phyloP scores from a whole-genome alignment of 2,113 vertebrate species.

The Eurypyga helias region DNA sequence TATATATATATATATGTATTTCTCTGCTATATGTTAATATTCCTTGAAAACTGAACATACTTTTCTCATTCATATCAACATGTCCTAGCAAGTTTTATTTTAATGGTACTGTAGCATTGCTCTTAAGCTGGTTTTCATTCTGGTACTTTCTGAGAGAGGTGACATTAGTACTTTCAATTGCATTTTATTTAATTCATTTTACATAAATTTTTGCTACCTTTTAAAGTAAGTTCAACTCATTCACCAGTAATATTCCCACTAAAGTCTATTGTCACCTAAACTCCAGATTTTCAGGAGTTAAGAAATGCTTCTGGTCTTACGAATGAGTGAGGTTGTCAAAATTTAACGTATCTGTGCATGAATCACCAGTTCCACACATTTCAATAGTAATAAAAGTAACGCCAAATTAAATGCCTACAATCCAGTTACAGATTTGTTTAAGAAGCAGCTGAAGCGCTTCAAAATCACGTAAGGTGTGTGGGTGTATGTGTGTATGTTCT shows the following conservation, averaged over 20 bases:
- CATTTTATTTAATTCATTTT: conserved; percentile 30
- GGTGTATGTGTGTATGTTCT: conserved; percentile 40
- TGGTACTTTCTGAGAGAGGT: conserved; percentile 22
- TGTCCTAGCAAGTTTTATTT: conserved; percentile 8
- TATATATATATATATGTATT: conserved; percentile 37
- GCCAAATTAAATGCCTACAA: conserved; percentile 62
- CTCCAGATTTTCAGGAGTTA: conserved; percentile 39
- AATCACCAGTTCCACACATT: conserved; percentile 60
- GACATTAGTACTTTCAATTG: conserved; percentile 7
- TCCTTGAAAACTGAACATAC: conserved; percentile 55
- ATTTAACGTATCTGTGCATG: conserved; percentile 43
- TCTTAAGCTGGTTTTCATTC: conserved; percentile 6
- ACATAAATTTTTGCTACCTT: background rate
- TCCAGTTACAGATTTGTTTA: conserved; percentile 72
- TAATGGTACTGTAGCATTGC: conserved; percentile 34
- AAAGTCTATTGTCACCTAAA: background rate
- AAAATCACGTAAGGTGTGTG: conserved; percentile 27
- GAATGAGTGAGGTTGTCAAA: conserved; percentile 55
- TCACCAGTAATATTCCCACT: conserved; percentile 31
- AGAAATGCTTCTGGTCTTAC: conserved; percentile 9
- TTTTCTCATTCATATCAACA: conserved; percentile 59
- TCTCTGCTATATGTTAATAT: conserved; percentile 68
- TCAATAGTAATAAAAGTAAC: conserved; percentile 43
- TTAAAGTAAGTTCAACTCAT: conserved; percentile 29
- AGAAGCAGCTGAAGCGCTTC: conserved; percentile 65